These are phyloP conservation scores for Callyntrura sp. DNA, from an alignment of 2,888 invertebrate species.

Conservation along the genomic window DNA sequence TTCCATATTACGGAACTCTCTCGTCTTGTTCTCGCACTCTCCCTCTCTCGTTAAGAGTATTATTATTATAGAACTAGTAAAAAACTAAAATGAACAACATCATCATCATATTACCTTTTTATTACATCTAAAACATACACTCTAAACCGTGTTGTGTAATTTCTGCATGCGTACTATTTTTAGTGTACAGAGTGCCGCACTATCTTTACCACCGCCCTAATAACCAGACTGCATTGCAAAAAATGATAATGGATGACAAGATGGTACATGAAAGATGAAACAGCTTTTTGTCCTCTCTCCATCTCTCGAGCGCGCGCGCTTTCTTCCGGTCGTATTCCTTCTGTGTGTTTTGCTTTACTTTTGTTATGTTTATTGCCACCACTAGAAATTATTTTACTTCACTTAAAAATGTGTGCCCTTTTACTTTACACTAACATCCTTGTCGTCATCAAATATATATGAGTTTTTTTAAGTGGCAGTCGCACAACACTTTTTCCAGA, in stretches of 20 bases:
- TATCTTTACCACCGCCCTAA: not conserved
- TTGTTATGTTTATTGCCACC: conserved; percentile 57
- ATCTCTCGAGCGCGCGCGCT: too few species aligned
- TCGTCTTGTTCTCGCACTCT: not conserved
- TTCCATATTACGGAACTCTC: not conserved
- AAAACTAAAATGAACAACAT: conserved; percentile 36
- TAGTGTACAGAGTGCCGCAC: not conserved
- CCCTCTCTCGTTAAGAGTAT: not conserved
- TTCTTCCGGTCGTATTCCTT: too few species aligned
- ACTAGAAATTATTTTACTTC: conserved; percentile 53
- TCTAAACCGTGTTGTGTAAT: conserved; percentile 43
- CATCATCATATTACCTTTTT: conserved; percentile 60
- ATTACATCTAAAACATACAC: conserved; percentile 44
- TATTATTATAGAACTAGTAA: conserved; percentile 1
- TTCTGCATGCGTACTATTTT: conserved; percentile 53
- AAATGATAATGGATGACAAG: conserved; percentile 50
- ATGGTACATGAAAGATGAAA: conserved; percentile 47
- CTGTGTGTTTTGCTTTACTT: not conserved
- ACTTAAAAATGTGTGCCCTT: conserved; percentile 58
- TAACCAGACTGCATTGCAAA: conserved; percentile 28
- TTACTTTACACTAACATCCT: not conserved
- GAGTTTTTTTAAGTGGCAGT: too few species aligned
- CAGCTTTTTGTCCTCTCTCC: conserved; percentile 56
- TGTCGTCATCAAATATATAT: not conserved
- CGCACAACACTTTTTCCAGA: conserved; percentile 6